A percentile compares a stretch with the other conserved stretches of the same genome.
Evolutionary conservation across 2,113 vertebrate genomes (phyloP).

Genomic region (Labeo rohita): DNA sequence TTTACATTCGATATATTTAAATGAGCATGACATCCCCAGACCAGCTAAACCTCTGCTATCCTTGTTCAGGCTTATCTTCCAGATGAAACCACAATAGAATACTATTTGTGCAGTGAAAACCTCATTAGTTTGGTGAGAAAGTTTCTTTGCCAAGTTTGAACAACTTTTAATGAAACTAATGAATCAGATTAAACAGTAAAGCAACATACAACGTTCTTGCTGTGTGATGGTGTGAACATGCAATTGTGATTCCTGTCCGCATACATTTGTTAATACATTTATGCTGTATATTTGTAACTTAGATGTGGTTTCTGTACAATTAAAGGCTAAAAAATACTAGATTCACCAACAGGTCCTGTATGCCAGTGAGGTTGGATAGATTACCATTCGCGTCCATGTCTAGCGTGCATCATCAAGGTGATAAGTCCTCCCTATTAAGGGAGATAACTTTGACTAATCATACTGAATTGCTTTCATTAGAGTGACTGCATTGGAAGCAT

Average conservation of each 20-base stretch:
- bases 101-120: constrained; percentile 49
- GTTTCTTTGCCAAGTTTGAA: neutral
- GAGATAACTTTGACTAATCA: constrained; percentile 41
- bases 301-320: neutral
- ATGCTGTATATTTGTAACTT: too few species aligned
- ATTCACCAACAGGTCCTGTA: neutral
- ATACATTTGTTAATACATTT: neutral
- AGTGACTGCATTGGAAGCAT: constrained; percentile 13
- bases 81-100: constrained; percentile 66
- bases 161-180: neutral
- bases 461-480: constrained; percentile 42
- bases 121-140: constrained; percentile 51
- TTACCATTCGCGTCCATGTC: constrained; percentile 19
- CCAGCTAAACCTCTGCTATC: constrained; percentile 60
- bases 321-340: neutral
- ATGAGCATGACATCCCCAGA: constrained; percentile 67
- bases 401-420: neutral
- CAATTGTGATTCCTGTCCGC: neutral
- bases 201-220: too few species aligned
- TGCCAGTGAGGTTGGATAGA: neutral
- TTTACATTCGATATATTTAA: constrained; percentile 74
- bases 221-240: too few species aligned
- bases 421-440: constrained; percentile 43
- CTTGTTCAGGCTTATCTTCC: constrained; percentile 68
- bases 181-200: neutral